Percentiles rank a stretch among this genome's conserved stretches.
Conservation (phyloP, 1,140 invertebrate species). For the Anoplolepis gracilipes region DNA sequence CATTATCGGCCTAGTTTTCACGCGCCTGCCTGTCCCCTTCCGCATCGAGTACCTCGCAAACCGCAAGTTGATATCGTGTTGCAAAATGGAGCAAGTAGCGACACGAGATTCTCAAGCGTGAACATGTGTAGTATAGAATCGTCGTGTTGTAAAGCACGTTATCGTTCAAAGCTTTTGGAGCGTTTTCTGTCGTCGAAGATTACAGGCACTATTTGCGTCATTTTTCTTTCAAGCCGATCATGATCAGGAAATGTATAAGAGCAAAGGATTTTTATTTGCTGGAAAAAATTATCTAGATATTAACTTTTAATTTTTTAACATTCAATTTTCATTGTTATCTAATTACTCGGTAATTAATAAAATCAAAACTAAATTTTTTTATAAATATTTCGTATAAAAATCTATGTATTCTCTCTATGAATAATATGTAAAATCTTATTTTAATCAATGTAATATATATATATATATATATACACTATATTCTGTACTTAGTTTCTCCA, state of each 20-base stretch:
- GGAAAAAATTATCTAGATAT: not conserved
- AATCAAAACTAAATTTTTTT: too few species aligned
- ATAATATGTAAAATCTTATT: not conserved
- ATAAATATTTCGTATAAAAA: not conserved
- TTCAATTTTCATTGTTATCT: too few species aligned
- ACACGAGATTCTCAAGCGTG: slow-evolving; percentile 46
- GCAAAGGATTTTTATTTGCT: not conserved
- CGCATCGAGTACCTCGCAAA: slow-evolving; percentile 34
- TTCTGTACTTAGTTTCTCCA: not conserved
- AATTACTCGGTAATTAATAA: not conserved
- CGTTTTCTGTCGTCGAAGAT: slow-evolving; percentile 17
- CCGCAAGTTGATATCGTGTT: slow-evolving; percentile 48
- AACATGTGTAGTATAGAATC: slow-evolving; percentile 23
- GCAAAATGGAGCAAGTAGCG: slow-evolving; percentile 55
- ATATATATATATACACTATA: not conserved
- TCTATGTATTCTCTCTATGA: not conserved
- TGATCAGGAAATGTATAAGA: not conserved
- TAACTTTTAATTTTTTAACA: too few species aligned
- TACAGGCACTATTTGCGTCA: not conserved
- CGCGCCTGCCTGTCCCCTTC: slow-evolving; percentile 33
- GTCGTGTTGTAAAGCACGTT: slow-evolving; percentile 14
- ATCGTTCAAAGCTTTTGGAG: slow-evolving; percentile 38
- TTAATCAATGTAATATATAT: not conserved
- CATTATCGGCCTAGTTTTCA: slow-evolving; percentile 59
- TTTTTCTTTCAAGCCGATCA: slow-evolving; percentile 7